Evolutionary conservation across 2,888 invertebrate species (phyloP).

Genomic region (Orchesellides sinensis): DNA sequence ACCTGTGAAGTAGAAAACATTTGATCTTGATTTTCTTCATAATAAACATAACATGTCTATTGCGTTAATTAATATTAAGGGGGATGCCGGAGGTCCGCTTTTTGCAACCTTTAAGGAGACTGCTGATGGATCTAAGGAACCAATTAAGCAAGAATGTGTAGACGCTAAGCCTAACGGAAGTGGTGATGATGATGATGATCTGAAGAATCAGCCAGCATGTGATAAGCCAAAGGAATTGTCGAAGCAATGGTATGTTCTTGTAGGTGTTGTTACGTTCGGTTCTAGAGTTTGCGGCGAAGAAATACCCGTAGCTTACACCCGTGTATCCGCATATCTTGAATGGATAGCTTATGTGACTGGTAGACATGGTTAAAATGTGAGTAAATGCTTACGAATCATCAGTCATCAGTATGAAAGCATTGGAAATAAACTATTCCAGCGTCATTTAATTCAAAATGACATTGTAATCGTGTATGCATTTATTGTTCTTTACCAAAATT

Average conservation of each 20-base stretch:
- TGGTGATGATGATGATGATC: conserved; percentile 31
- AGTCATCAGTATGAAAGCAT: too few species aligned
- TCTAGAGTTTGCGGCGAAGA: conserved; percentile 64
- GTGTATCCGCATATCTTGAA: conserved; percentile 69
- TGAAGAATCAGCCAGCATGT: conserved; percentile 25
- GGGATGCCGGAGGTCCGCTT: conserved; percentile 68
- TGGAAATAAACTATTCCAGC: too few species aligned
- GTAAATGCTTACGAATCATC: too few species aligned
- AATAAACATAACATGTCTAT: neutral
- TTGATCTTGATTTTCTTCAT: neutral
- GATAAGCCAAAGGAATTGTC: conserved; percentile 49
- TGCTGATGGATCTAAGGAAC: conserved; percentile 34
- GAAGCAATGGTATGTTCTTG: conserved; percentile 66
- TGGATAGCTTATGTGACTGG: conserved; percentile 68
- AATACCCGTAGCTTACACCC: conserved; percentile 67
- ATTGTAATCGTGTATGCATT: too few species aligned
- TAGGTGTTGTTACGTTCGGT: conserved; percentile 69
- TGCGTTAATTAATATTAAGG: conserved; percentile 36
- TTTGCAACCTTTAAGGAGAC: conserved; percentile 63
- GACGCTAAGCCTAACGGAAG: conserved; percentile 63
- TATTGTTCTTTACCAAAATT: too few species aligned
- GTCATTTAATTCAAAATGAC: too few species aligned
- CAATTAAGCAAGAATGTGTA: conserved; percentile 65
- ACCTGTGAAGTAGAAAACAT: neutral
- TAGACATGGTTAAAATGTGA: conserved; percentile 61